These are phyloP conservation scores for Sylvietta virens DNA, from an alignment of 2,113 vertebrate genomes.

Conservation along the genomic window DNA sequence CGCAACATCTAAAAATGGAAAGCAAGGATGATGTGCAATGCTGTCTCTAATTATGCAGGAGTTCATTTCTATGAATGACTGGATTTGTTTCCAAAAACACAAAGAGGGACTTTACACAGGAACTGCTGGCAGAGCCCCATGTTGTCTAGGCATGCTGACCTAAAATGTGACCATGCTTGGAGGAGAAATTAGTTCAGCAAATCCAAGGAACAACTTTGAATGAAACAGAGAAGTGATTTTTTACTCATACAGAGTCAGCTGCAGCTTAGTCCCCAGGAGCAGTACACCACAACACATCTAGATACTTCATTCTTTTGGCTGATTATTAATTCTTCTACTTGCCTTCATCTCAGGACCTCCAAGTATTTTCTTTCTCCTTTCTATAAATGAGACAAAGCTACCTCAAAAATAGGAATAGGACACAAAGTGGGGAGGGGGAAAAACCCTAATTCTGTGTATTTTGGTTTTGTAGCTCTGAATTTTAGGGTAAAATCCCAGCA, in stretches of 20 bases:
- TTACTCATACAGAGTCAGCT: background rate
- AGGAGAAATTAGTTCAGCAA: constrained; percentile 9
- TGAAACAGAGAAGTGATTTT: background rate
- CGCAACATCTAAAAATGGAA: constrained; percentile 39
- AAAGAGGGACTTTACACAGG: background rate
- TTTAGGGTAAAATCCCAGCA: background rate
- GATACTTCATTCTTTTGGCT: background rate
- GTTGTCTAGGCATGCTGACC: constrained; percentile 46
- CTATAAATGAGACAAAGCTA: background rate
- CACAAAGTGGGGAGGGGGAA: background rate
- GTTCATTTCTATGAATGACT: constrained; percentile 51
- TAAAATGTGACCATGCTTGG: constrained; percentile 12
- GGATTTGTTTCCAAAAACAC: constrained; percentile 20
- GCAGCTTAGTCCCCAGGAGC: background rate
- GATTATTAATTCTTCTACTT: background rate
- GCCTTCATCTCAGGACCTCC: background rate
- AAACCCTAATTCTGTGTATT: background rate
- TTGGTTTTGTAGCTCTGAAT: background rate
- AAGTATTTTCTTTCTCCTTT: background rate
- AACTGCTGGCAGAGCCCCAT: constrained; percentile 16
- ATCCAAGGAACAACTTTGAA: background rate
- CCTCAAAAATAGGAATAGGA: background rate
- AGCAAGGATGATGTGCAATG: constrained; percentile 24
- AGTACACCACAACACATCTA: background rate
- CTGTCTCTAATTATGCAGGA: constrained; percentile 35